Conservation (phyloP, 2,113 vertebrate genomes). For the Pleuronectes platessa region DNA sequence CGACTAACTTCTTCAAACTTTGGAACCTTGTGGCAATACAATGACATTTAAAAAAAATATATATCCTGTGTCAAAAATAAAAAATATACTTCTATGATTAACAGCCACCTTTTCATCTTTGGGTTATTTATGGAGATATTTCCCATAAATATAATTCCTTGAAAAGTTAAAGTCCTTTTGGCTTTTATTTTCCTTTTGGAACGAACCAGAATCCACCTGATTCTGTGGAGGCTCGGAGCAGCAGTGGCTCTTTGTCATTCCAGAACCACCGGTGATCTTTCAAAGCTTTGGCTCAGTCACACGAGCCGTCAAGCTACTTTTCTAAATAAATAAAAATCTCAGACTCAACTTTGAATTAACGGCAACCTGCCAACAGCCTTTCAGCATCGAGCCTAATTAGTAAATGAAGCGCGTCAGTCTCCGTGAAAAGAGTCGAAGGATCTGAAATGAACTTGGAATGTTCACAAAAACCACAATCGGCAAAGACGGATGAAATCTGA, state of each 20-base stretch:
- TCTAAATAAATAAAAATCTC: neutral
- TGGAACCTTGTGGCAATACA: too few species aligned
- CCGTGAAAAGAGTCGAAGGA: neutral
- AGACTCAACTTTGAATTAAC: neutral
- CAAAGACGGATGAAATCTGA: neutral
- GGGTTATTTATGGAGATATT: too few species aligned
- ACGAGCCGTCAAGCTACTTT: neutral
- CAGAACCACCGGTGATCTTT: neutral
- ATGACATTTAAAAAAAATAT: too few species aligned
- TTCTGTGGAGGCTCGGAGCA: neutral
- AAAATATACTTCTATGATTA: too few species aligned
- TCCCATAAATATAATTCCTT: too few species aligned
- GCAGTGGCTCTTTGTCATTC: neutral
- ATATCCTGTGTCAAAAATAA: too few species aligned
- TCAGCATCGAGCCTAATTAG: neutral
- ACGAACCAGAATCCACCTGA: neutral
- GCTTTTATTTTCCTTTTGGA: neutral
- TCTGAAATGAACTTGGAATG: neutral
- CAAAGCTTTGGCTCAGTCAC: neutral
- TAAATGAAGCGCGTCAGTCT: neutral
- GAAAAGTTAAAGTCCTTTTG: too few species aligned
- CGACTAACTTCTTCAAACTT: too few species aligned
- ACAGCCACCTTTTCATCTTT: too few species aligned
- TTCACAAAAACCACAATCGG: neutral
- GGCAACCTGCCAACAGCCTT: neutral